A percentile compares a stretch with the other conserved stretches of the same genome.
Conservation (phyloP, 1,140 invertebrate species). For the Halictus rubicundus region DNA sequence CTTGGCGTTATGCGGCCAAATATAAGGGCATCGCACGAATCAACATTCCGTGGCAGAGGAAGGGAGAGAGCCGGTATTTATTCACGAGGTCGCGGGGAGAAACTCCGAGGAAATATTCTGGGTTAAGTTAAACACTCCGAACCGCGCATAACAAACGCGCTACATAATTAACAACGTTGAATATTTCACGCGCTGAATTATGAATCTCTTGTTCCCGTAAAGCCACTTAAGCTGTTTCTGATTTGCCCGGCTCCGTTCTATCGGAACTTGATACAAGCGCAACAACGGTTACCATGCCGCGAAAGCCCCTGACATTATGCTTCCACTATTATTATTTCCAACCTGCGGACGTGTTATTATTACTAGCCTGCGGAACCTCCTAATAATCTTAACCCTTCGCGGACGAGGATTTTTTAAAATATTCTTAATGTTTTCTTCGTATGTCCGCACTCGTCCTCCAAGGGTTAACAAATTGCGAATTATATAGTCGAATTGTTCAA, state of each 20-base stretch:
- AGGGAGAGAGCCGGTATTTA: slow-evolving; percentile 15
- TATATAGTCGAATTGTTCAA: too few species aligned
- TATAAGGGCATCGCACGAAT: slow-evolving; percentile 14
- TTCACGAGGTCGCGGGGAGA: slow-evolving; percentile 1
- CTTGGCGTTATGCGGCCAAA: not conserved
- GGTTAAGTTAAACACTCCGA: slow-evolving; percentile 20
- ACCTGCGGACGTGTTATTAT: too few species aligned
- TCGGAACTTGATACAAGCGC: too few species aligned
- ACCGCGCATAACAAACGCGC: slow-evolving; percentile 19
- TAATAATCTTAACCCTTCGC: too few species aligned
- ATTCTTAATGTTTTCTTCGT: too few species aligned
- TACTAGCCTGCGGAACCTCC: too few species aligned
- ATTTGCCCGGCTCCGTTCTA: not conserved
- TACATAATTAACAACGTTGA: slow-evolving; percentile 30
- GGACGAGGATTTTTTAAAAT: too few species aligned
- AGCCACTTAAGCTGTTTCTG: not conserved
- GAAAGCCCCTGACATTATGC: too few species aligned
- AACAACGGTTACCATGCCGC: too few species aligned
- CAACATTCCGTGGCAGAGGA: not conserved
- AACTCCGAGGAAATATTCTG: slow-evolving; percentile 15
- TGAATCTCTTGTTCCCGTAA: not conserved
- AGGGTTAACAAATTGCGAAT: too few species aligned
- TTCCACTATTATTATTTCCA: too few species aligned
- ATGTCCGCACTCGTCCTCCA: too few species aligned
- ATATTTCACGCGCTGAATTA: slow-evolving; percentile 10